Percentiles rank a stretch among this genome's conserved stretches.
phyloP scores from a whole-genome alignment of 2,797 vertebrate species.

The Cichlasoma orientale region DNA sequence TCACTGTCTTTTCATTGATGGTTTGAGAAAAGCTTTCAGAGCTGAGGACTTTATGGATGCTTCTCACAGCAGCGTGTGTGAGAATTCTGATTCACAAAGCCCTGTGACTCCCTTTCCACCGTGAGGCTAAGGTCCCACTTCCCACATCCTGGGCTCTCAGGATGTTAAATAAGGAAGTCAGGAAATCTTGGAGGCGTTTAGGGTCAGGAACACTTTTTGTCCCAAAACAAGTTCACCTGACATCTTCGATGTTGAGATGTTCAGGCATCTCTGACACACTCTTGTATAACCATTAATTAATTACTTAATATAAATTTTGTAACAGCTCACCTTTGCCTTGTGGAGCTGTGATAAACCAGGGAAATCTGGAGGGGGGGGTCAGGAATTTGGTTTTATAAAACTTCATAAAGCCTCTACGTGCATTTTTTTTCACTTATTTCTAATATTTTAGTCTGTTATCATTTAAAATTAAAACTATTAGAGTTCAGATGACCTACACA shows the following conservation, averaged over 20 bases:
- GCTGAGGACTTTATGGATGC: neutral
- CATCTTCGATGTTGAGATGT: constrained; percentile 37
- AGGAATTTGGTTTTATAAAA: neutral
- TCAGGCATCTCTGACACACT: constrained; percentile 18
- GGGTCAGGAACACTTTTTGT: constrained; percentile 13
- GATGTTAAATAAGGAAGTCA: neutral
- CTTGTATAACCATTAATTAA: constrained; percentile 29
- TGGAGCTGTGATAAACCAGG: neutral
- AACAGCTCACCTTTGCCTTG: constrained; percentile 12
- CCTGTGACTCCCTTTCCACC: neutral
- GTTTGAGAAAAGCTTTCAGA: neutral
- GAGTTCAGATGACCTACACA: neutral
- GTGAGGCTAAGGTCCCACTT: neutral
- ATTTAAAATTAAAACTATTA: neutral
- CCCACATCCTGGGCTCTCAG: constrained; percentile 3
- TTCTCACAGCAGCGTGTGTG: neutral
- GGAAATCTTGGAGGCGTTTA: neutral
- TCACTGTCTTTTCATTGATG: too few relatives aligned
- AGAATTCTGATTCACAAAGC: neutral
- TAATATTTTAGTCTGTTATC: neutral
- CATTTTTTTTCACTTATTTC: neutral
- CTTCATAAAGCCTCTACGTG: neutral
- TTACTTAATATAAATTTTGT: constrained; percentile 8
- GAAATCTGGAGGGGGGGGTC: neutral
- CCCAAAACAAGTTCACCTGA: constrained; percentile 44